Conservation (phyloP, 2,888 invertebrate species). For the Acheta domesticus region DNA sequence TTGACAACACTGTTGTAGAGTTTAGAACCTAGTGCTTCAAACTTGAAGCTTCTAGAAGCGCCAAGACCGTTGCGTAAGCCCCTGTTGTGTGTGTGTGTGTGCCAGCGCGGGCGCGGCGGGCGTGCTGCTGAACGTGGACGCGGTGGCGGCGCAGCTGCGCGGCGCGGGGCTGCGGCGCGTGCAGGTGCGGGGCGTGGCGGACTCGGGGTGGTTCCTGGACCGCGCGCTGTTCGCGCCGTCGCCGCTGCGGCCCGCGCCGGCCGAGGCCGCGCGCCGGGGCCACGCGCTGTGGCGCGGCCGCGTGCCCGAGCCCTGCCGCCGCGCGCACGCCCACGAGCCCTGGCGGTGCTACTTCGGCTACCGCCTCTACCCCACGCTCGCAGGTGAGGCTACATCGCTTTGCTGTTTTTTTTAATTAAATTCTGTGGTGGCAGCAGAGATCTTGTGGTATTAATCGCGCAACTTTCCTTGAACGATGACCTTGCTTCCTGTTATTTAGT, state of each 20-base stretch:
- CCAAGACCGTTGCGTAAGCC: too few relatives aligned
- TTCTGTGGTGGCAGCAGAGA: too few relatives aligned
- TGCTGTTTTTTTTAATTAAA: neutral
- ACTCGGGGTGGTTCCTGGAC: conserved; percentile 94
- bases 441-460: too few relatives aligned
- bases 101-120: conserved; percentile 86
- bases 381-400: conserved; percentile 53
- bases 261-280: conserved; percentile 68
- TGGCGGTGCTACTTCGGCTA: conserved; percentile 95
- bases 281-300: conserved; percentile 76
- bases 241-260: conserved; percentile 54
- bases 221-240: conserved; percentile 65
- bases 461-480: too few relatives aligned
- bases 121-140: conserved; percentile 87
- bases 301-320: conserved; percentile 72
- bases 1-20: too few relatives aligned
- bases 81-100: too few relatives aligned
- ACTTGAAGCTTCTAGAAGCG: too few relatives aligned
- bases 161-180: conserved; percentile 56
- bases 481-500: too few relatives aligned
- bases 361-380: conserved; percentile 77
- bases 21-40: too few relatives aligned
- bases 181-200: conserved; percentile 78
- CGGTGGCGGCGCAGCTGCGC: conserved; percentile 64
- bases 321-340: conserved; percentile 66